Evolutionary conservation across 2,797 vertebrate species (phyloP), one percentile per base, ranked within the genome.

Genomic region (Scolopax rusticola): DNA sequence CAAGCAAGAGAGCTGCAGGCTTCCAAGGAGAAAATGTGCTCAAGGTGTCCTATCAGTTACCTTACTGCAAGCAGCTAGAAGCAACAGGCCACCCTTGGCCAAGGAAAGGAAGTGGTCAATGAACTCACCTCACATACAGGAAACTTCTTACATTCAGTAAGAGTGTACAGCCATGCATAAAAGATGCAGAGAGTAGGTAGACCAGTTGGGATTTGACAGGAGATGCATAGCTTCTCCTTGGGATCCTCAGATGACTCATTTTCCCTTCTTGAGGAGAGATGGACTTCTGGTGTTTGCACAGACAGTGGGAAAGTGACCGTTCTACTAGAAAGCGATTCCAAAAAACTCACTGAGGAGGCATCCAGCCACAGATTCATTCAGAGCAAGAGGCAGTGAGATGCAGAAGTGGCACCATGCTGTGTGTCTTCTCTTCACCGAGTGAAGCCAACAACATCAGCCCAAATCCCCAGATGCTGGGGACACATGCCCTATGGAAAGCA

Each of bases 61-160:
- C 68, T 41, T 3, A 25, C 69, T 43, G 30, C 38, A 75, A 53
- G 30, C 33, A 86, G 50, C 71, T 57, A 60, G 67, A 67, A 84
- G 54, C 5, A 79, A 51, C 32, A 83, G 84, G 38, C 43, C 70
- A 74, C 63, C 68, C 15, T 59, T 36, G 17, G 30, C 15, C 68
- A 87, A 67, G 64, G 64, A 92, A 83, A 15, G 57, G 75, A 93
- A 89, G 51, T 56, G 81, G 78, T 57, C 65, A 85, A 40, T 74
- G 64, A 95, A 45, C 16, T 95, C 78, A 80, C 38, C 16, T 48
- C 56, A 41, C 8, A 11, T 27, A 45, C 14, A 33, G 81, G 56
- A 95, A 89, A 77, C 21, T 24, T 89, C 53, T 74, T 67, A 68
- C 7, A 6, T n/a, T 74, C 54, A 89, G 15, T 25, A 53, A 41